Evolutionary conservation across 2,113 vertebrate species (phyloP).

Genomic region (Albula goreensis): DNA sequence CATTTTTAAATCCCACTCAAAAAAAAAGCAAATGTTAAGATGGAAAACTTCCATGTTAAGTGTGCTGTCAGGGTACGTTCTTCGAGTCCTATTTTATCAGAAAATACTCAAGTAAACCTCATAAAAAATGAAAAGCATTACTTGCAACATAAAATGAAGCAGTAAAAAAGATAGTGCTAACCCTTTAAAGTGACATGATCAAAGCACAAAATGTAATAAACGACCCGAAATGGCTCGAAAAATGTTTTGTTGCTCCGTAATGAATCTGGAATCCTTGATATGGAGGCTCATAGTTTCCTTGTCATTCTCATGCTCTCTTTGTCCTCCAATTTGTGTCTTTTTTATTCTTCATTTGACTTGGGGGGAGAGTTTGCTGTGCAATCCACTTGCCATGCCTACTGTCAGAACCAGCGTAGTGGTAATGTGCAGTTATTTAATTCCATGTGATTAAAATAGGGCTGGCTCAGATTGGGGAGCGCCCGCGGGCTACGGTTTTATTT

Average conservation of each 20-base stretch:
- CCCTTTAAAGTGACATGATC: neutral
- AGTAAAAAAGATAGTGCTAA: neutral
- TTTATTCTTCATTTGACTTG: conserved; percentile 60
- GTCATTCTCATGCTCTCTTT: conserved; percentile 20
- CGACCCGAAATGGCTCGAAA: neutral
- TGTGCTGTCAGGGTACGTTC: neutral
- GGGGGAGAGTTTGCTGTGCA: conserved; percentile 61
- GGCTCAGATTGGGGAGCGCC: conserved; percentile 66
- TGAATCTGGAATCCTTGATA: neutral
- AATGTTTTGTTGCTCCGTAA: neutral
- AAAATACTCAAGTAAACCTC: neutral
- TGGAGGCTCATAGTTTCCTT: neutral
- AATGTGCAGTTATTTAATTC: conserved; percentile 76
- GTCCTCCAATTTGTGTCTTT: conserved; percentile 43
- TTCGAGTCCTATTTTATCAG: neutral
- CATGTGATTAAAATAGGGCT: conserved; percentile 78
- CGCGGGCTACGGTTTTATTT: conserved; percentile 69
- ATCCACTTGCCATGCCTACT: conserved; percentile 72
- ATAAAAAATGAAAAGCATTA: neutral
- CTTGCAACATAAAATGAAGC: neutral
- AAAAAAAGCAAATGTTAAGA: too few relatives aligned
- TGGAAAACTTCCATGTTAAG: neutral
- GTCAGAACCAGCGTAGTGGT: conserved; percentile 69
- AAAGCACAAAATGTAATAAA: neutral
- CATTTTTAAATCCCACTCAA: too few relatives aligned